Evolutionary conservation across 2,797 vertebrate genomes (phyloP).

Genomic region (Poecilia wingei): DNA sequence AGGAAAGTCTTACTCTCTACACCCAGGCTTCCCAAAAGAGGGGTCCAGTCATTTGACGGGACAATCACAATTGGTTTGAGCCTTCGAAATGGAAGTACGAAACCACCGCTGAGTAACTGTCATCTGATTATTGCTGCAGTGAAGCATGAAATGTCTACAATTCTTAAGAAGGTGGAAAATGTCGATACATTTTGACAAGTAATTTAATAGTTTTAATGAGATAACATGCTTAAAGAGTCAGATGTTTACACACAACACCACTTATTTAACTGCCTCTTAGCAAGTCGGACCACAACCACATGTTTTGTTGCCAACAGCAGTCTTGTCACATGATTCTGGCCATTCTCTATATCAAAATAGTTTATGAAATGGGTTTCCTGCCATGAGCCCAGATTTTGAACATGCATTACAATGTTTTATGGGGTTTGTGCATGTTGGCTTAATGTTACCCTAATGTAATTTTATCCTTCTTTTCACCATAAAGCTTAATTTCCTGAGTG

Average conservation of each 20-base stretch:
- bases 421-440: too few relatives aligned
- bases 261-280: too few relatives aligned
- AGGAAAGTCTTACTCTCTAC: constrained; percentile 52
- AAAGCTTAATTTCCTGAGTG: too few relatives aligned
- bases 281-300: too few relatives aligned
- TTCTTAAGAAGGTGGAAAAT: not conserved
- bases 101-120: not conserved
- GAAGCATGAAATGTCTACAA: not conserved
- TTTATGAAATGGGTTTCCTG: not conserved
- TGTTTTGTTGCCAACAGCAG: not conserved
- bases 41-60: constrained; percentile 37
- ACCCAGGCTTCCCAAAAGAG: constrained; percentile 29
- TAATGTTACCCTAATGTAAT: too few relatives aligned
- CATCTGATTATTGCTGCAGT: not conserved
- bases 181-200: not conserved
- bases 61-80: constrained; percentile 29
- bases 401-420: too few relatives aligned
- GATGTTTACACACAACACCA: not conserved
- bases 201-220: not conserved
- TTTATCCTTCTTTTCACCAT: too few relatives aligned
- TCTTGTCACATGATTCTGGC: not conserved
- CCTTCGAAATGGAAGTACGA: constrained; percentile 28
- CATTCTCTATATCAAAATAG: not conserved
- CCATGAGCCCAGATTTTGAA: not conserved
- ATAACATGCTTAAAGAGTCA: not conserved